Conservation (phyloP, 2,113 vertebrate species). For the Amphiprion percula region DNA sequence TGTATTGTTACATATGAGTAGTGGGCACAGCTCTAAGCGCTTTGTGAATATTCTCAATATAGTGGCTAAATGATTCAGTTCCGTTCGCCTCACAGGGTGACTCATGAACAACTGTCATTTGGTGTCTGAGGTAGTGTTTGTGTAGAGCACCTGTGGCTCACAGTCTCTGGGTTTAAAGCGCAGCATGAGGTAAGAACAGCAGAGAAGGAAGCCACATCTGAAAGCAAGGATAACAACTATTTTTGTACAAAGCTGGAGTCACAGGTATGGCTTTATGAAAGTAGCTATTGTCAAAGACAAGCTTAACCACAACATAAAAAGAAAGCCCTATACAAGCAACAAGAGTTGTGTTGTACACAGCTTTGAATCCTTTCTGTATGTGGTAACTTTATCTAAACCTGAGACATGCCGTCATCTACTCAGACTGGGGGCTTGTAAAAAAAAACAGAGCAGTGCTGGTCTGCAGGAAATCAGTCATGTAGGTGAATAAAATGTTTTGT, state of each 20-base stretch:
- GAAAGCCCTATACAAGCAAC: constrained; percentile 17
- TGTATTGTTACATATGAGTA: background rate
- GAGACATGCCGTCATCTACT: constrained; percentile 50
- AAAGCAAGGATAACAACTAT: constrained; percentile 54
- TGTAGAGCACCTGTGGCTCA: constrained; percentile 68
- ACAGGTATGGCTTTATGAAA: constrained; percentile 31
- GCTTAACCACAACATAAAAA: constrained; percentile 46
- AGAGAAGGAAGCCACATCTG: constrained; percentile 51
- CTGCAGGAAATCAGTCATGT: constrained; percentile 30
- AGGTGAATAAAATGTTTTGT: background rate
- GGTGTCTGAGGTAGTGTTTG: constrained; percentile 34
- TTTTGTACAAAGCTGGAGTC: constrained; percentile 44
- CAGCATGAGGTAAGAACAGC: constrained; percentile 16
- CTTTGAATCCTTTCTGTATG: constrained; percentile 10
- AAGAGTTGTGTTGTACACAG: constrained; percentile 40
- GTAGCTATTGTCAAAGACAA: constrained; percentile 29
- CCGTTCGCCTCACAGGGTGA: constrained; percentile 52
- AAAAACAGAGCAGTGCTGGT: constrained; percentile 2
- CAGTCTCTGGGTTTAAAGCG: constrained; percentile 8
- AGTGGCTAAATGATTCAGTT: constrained; percentile 34
- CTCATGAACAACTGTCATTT: constrained; percentile 44
- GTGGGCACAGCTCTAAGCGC: background rate
- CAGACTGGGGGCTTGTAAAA: constrained; percentile 51
- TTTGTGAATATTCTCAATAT: constrained; percentile 9
- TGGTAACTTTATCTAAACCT: constrained; percentile 10